Conservation (phyloP, 2,113 vertebrate genomes). For the Felis chaus region DNA sequence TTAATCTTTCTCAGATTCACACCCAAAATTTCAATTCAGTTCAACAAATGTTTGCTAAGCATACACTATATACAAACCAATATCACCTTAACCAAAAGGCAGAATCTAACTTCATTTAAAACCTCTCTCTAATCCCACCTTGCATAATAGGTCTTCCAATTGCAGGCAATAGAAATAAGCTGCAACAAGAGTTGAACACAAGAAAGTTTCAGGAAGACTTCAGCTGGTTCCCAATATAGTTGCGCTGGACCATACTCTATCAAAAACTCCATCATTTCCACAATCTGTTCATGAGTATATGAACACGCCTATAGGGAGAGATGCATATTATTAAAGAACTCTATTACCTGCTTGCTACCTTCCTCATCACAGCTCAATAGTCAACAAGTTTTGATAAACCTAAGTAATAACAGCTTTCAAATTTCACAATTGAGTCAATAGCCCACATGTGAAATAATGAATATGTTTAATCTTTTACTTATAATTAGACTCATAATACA, state of each 20-base stretch:
- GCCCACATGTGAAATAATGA: not conserved
- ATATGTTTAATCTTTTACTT: not conserved
- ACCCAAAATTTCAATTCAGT: conserved; percentile 27
- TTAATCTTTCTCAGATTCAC: conserved; percentile 42
- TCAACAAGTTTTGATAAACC: not conserved
- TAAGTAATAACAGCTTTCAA: conserved; percentile 16
- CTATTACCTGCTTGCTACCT: not conserved
- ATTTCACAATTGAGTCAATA: not conserved
- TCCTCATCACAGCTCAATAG: not conserved
- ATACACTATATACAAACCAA: not conserved
- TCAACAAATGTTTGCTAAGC: conserved; percentile 14
- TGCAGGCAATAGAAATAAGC: conserved; percentile 98
- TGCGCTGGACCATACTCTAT: conserved; percentile 96
- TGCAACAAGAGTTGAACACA: conserved; percentile 98
- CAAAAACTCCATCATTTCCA: conserved; percentile 99
- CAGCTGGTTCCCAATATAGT: conserved; percentile 98
- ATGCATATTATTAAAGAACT: not conserved
- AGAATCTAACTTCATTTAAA: conserved; percentile 34
- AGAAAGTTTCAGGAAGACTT: conserved; percentile 97
- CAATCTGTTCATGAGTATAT: conserved; percentile 97
- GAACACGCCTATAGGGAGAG: conserved; percentile 90
- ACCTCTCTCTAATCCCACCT: conserved; percentile 86
- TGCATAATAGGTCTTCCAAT: conserved; percentile 99
- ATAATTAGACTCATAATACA: not conserved
- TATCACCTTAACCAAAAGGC: conserved; percentile 27